Evolutionary conservation across 2,888 invertebrate genomes (phyloP), one percentile per base, ranked within the genome.

Genomic region (Neocrepidodera transversa): DNA sequence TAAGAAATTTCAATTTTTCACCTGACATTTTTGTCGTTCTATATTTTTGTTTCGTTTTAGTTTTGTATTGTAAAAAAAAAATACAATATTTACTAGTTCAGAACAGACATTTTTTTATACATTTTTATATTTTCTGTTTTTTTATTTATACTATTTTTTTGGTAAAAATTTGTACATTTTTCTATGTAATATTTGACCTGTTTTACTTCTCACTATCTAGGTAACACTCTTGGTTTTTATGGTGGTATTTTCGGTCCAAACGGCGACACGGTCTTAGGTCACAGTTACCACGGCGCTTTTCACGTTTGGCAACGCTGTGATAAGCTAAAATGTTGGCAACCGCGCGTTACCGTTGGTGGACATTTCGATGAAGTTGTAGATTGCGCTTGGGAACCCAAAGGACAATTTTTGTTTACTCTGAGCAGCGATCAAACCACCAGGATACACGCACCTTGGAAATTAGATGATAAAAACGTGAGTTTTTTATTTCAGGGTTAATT

Each of bases 231-330:
- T n/a, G 97, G 97, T 1, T 95, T 96, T 78, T 94, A 92, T 76
- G 95, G 96, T 1, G 92, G 92, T 52, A 86, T 90, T 75, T 93
- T 93, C 79, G 85, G 88, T 13, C 86, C 87, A 0, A 79, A 84
- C 63, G 92, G 92, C 0, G 78, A 82, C 18, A 83, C 84, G 1
- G 87, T 97, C 50, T 76, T 96, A 64, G 93, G 89, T 0, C 91
- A 95, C 75, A 92, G 95, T n/a, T 96, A 92, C 75, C 92, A 93
- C 74, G 97, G 97, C 0, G 91, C 95, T 1, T 90, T 97, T 71
- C 95, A 96, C 76, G 83, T 95, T 56, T 97, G 96, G 96, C 82
- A 80, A 14, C 82, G 83, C 64, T 79, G 83, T 63, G 74, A 83
- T 67, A 79, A 81, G 51, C 72, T 73, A 0, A 75, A 78, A 2